Evolutionary conservation across 2,797 vertebrate species (phyloP).

Genomic region (Crenichthys baileyi): DNA sequence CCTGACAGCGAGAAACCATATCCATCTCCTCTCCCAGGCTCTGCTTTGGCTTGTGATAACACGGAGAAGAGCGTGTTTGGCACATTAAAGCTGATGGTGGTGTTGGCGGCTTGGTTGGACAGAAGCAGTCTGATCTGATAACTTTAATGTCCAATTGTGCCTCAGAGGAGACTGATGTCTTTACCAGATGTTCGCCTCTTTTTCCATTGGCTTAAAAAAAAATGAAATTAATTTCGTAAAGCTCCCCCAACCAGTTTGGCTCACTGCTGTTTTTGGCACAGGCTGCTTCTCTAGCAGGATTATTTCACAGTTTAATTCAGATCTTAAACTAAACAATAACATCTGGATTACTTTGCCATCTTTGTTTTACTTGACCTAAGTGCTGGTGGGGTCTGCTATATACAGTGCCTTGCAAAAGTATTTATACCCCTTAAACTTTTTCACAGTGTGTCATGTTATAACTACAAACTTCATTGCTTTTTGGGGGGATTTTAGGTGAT

Average conservation of each 20-base stretch:
- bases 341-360: conserved; percentile 50
- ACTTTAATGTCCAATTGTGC: conserved; percentile 68
- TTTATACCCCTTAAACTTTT: neutral
- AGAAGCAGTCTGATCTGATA: conserved; percentile 41
- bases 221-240: conserved; percentile 26
- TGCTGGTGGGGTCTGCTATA: conserved; percentile 46
- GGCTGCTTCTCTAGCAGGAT: conserved; percentile 54
- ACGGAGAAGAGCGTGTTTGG: conserved; percentile 61
- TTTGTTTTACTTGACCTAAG: conserved; percentile 42
- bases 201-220: conserved; percentile 74
- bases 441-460: neutral
- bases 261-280: conserved; percentile 47
- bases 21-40: conserved; percentile 66
- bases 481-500: neutral
- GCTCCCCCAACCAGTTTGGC: conserved; percentile 52
- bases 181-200: conserved; percentile 75
- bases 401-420: no score
- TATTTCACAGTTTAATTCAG: conserved; percentile 65
- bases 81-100: conserved; percentile 57
- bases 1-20: conserved; percentile 68
- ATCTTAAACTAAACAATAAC: conserved; percentile 50
- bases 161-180: conserved; percentile 70
- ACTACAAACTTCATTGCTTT: neutral
- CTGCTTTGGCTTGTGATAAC: conserved; percentile 67
- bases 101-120: conserved; percentile 9